Percentiles rank a stretch among this genome's conserved stretches.
Evolutionary conservation across 2,888 invertebrate species (phyloP).

Genomic region (Scaptomyza parva): DNA sequence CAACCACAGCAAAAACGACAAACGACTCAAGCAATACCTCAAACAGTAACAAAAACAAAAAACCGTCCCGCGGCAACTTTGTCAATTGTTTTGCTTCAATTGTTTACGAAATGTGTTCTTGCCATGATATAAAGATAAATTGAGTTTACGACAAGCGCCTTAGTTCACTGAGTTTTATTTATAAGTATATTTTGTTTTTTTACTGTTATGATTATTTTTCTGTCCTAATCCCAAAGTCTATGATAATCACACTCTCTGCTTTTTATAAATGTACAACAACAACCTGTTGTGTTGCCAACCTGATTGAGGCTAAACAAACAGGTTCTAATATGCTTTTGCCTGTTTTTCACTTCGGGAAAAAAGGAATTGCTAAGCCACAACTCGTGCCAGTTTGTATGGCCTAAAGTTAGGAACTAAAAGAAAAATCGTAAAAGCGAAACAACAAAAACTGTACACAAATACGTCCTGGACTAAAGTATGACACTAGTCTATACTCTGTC

Average conservation of each 20-base stretch:
- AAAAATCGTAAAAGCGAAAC: background rate
- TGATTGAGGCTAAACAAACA: slow-evolving; percentile 41
- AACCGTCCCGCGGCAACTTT: slow-evolving; percentile 23
- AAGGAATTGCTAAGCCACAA: slow-evolving; percentile 22
- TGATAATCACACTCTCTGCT: background rate
- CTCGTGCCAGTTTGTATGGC: slow-evolving; percentile 3
- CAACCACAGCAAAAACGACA: slow-evolving; percentile 13
- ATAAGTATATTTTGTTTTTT: slow-evolving; percentile 2
- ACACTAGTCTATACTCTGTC: background rate
- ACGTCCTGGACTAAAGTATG: background rate
- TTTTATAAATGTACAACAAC: slow-evolving; percentile 9
- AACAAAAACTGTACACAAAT: no score
- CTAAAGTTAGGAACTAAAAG: slow-evolving; percentile 1
- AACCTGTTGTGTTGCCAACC: slow-evolving; percentile 46
- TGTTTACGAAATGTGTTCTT: slow-evolving; percentile 18
- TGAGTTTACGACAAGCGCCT: slow-evolving; percentile 28
- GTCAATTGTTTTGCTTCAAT: slow-evolving; percentile 27
- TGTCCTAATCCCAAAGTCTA: slow-evolving; percentile 8
- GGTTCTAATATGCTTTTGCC: slow-evolving; percentile 45
- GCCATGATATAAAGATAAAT: slow-evolving; percentile 50
- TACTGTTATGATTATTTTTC: slow-evolving; percentile 8
- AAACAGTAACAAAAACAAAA: background rate
- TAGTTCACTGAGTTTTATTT: slow-evolving; percentile 31
- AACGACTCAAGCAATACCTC: slow-evolving; percentile 6
- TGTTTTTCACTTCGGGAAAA: slow-evolving; percentile 15